Conservation (phyloP, 2,888 invertebrate genomes). For the Drosophila dives region DNA sequence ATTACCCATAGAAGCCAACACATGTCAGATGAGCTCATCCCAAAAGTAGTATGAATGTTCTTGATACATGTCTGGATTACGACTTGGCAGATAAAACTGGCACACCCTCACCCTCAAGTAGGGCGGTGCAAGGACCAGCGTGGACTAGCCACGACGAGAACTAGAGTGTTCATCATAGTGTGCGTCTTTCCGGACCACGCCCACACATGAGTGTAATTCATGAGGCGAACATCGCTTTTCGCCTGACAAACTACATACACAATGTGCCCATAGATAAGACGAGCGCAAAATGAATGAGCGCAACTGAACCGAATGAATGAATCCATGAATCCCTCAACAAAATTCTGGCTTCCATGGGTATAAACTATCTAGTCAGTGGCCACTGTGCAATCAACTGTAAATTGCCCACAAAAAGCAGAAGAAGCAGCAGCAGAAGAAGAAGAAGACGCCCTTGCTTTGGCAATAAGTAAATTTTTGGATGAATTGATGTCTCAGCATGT, state of each 20-base stretch:
- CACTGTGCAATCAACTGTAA: slow-evolving; percentile 66
- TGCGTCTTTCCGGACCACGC: slow-evolving; percentile 24
- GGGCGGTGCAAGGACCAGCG: neutral
- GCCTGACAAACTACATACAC: slow-evolving; percentile 41
- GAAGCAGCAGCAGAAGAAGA: neutral
- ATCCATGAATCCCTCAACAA: slow-evolving; percentile 24
- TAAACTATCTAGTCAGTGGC: slow-evolving; percentile 5
- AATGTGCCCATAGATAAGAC: slow-evolving; percentile 47
- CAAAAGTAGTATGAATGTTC: slow-evolving; percentile 22
- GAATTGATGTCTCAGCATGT: slow-evolving; percentile 7
- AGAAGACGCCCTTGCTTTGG: no score
- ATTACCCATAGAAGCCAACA: slow-evolving; percentile 14
- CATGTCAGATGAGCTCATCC: slow-evolving; percentile 24
- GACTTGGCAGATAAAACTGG: slow-evolving; percentile 59
- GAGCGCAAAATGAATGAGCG: slow-evolving; percentile 19
- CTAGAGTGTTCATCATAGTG: slow-evolving; percentile 13
- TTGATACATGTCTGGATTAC: slow-evolving; percentile 50
- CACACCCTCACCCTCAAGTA: slow-evolving; percentile 22
- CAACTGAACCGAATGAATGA: slow-evolving; percentile 26
- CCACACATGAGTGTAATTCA: slow-evolving; percentile 49
- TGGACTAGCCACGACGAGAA: neutral
- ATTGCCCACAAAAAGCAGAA: slow-evolving; percentile 43
- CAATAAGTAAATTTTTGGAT: slow-evolving; percentile 35
- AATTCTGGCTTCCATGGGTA: neutral
- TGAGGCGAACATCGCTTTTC: slow-evolving; percentile 44